A percentile compares a stretch with the other conserved stretches of the same genome.
These are phyloP conservation scores for Pomatostomus ruficeps DNA, from an alignment of 2,113 vertebrate genomes.

Conservation along the genomic window DNA sequence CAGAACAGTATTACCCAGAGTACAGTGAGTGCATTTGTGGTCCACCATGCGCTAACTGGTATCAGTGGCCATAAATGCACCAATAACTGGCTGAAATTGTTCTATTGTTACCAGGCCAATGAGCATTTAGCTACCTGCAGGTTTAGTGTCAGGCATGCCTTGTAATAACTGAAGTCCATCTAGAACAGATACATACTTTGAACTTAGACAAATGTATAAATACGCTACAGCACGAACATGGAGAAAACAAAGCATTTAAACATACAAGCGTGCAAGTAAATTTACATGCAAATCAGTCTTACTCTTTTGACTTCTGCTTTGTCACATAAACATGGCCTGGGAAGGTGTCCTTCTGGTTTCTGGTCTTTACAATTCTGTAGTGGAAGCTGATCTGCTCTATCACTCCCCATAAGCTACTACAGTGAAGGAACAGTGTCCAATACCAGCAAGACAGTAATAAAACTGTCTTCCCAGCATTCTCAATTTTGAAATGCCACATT, in stretches of 20 bases:
- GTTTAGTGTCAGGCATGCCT: background rate
- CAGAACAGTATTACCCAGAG: background rate
- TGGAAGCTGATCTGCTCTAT: background rate
- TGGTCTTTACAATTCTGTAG: background rate
- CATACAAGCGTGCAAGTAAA: background rate
- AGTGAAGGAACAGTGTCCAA: background rate
- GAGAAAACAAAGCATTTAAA: background rate
- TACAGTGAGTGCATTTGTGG: background rate
- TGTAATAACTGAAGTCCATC: background rate
- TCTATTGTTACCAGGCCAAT: background rate
- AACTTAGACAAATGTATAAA: background rate
- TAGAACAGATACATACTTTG: background rate
- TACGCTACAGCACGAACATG: background rate
- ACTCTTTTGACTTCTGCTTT: background rate
- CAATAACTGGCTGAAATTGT: background rate
- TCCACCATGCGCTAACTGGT: background rate
- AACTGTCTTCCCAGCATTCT: background rate
- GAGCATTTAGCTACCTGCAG: background rate
- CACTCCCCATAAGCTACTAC: background rate
- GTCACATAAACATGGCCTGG: background rate
- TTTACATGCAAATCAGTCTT: background rate
- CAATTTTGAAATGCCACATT: background rate
- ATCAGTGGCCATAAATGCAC: background rate
- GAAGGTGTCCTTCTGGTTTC: background rate
- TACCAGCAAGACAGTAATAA: background rate